A percentile compares a stretch with the other conserved stretches of the same genome.
phyloP scores from a whole-genome alignment of 2,113 vertebrate species.

The Mus spicilegus region DNA sequence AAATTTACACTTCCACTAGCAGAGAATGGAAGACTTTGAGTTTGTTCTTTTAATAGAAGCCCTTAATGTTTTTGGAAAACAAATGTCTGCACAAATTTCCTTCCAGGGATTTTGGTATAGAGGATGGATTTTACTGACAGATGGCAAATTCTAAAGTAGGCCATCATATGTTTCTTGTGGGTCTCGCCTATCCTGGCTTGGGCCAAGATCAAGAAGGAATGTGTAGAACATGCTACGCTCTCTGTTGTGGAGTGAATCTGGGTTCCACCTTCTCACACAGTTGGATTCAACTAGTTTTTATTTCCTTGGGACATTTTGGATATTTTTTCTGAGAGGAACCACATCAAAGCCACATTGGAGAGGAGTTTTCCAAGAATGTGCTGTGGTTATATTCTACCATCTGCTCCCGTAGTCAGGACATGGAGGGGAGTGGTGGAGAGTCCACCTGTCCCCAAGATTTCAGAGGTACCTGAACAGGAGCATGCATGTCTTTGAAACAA shows the following conservation, averaged over 20 bases:
- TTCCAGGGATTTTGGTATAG: slow-evolving; percentile 2
- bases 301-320: slow-evolving; percentile 56
- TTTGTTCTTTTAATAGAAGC: background rate
- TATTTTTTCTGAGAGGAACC: slow-evolving; percentile 54
- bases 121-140: slow-evolving; percentile 50
- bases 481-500: background rate
- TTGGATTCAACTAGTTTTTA: slow-evolving; percentile 52
- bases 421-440: background rate
- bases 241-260: slow-evolving; percentile 43
- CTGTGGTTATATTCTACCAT: slow-evolving; percentile 35
- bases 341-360: slow-evolving; percentile 53
- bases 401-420: background rate
- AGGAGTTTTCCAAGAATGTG: slow-evolving; percentile 50
- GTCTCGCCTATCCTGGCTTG: slow-evolving; percentile 38
- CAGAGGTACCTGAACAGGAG: background rate
- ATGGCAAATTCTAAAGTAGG: slow-evolving; percentile 48
- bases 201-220: slow-evolving; percentile 49
- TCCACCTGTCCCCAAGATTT: slow-evolving; percentile 36
- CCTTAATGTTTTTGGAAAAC: slow-evolving; percentile 14
- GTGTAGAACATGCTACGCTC: background rate
- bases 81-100: slow-evolving; percentile 42
- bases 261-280: background rate
- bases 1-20: background rate
- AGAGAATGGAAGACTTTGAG: background rate
- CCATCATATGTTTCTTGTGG: slow-evolving; percentile 51